Evolutionary conservation across 2,797 vertebrate species (phyloP).

Genomic region (Urosaurus nigricauda): DNA sequence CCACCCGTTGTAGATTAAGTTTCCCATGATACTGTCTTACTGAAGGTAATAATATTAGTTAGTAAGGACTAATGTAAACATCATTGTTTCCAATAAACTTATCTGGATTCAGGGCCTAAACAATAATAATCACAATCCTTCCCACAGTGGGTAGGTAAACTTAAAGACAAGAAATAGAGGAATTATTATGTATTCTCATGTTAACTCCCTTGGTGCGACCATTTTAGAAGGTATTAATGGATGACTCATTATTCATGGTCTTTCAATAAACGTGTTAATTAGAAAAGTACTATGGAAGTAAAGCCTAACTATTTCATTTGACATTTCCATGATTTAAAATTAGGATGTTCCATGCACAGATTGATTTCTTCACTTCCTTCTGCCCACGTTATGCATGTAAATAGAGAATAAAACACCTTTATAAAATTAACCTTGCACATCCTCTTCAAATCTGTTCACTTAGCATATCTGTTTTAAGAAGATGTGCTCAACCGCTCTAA

Average conservation of each 20-base stretch:
- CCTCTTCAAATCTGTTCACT: slow-evolving; percentile 34
- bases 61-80: neutral
- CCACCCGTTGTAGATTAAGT: neutral
- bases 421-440: slow-evolving; percentile 37
- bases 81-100: neutral
- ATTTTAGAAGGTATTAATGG: neutral
- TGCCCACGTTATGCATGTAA: slow-evolving; percentile 24
- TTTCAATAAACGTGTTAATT: slow-evolving; percentile 22
- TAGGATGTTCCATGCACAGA: neutral
- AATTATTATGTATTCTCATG: neutral
- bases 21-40: neutral
- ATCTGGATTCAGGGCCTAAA: neutral
- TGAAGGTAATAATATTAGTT: neutral
- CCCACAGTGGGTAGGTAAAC: no score
- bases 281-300: slow-evolving; percentile 15
- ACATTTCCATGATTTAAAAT: slow-evolving; percentile 30
- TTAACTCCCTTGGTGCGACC: neutral
- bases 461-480: neutral
- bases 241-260: neutral
- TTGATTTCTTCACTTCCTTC: slow-evolving; percentile 25
- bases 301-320: slow-evolving; percentile 13
- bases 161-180: no score
- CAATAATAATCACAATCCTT: neutral
- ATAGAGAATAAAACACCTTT: slow-evolving; percentile 22
- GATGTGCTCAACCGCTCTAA: slow-evolving; percentile 16